Conservation (phyloP, 2,888 invertebrate genomes). For the Trileptium ribeirensis region DNA sequence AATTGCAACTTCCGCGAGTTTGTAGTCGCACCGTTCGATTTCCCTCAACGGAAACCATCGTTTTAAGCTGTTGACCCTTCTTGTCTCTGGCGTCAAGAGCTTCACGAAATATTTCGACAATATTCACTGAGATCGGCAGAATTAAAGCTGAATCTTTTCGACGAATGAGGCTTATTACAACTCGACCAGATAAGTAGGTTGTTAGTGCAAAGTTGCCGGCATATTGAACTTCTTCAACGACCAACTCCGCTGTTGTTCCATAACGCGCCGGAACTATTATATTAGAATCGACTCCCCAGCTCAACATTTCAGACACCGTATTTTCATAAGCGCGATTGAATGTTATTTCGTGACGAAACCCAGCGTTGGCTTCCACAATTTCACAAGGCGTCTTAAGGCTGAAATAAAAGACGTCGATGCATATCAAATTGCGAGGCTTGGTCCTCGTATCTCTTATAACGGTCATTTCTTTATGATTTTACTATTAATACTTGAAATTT, state of each 20-base stretch:
- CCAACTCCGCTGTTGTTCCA: slow-evolving; percentile 53
- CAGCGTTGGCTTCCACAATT: slow-evolving; percentile 52
- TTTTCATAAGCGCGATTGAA: slow-evolving; percentile 51
- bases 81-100: not conserved
- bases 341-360: slow-evolving; percentile 51
- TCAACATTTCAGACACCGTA: slow-evolving; percentile 50
- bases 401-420: too few relatives aligned
- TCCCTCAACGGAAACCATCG: not conserved
- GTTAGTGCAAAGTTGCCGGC: slow-evolving; percentile 51
- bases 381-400: slow-evolving; percentile 55
- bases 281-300: slow-evolving; percentile 56
- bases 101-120: slow-evolving; percentile 44
- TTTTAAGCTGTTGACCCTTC: not conserved
- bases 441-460: slow-evolving; percentile 52
- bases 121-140: slow-evolving; percentile 44
- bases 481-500: not conserved
- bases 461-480: not conserved
- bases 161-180: slow-evolving; percentile 31
- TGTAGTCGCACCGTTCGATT: slow-evolving; percentile 39
- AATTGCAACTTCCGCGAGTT: slow-evolving; percentile 47
- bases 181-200: slow-evolving; percentile 41
- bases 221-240: slow-evolving; percentile 55
- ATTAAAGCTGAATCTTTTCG: slow-evolving; percentile 45
- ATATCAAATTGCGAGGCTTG: too few relatives aligned
- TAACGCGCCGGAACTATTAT: slow-evolving; percentile 52